Evolutionary conservation across 2,797 vertebrate genomes (phyloP), one percentile per base, ranked within the genome.

Genomic region (Neopelma chrysocephalum): DNA sequence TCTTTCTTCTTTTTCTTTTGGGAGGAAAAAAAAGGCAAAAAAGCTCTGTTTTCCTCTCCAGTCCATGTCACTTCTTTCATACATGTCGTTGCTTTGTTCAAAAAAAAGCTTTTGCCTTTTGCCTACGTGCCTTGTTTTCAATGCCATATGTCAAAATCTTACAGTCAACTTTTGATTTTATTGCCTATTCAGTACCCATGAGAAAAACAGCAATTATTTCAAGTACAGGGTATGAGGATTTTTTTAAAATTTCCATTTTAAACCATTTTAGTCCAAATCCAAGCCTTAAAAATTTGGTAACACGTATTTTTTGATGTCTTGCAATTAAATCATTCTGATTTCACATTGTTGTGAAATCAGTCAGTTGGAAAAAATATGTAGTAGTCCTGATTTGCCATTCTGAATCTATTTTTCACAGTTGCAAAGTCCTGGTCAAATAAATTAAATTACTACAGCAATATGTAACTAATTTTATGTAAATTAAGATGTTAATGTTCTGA

Each of bases 381-480:
- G 93, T 95, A 96, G 95, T 98, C 98, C 95, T 98, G 25, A 96
- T 97, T 98, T 98, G 98, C 96, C 95, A 97, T 97, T 98, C 96
- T 97, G 95, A 98, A 98, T 99, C 98, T 98, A 98, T 98, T 98
- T 98, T 98, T 98, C 97, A 97, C 97, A 98, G 98, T 97, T 97
- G 92, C 96, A 96, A 98, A 97, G 92, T 98, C 98, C 97, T 98
- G 98, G 98, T 99, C 98, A 99, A 98, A 99, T 98, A 99, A 99
- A 99, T 99, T 98, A 98, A 99, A 99, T 99, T 98, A 99, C 98
- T 97, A 97, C 97, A 98, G 96, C 98, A 99, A 98, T 98, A 99
- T 99, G 98, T 98, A 98, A 98, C 98, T 99, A 98, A 99, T 99
- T 99, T 98, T 98, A 98, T 99, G 98, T 99, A 99, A 99, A 99